A percentile compares a stretch with the other conserved stretches of the same genome.
Evolutionary conservation across 2,797 vertebrate species (phyloP).

Genomic region (Myripristis jacobus): DNA sequence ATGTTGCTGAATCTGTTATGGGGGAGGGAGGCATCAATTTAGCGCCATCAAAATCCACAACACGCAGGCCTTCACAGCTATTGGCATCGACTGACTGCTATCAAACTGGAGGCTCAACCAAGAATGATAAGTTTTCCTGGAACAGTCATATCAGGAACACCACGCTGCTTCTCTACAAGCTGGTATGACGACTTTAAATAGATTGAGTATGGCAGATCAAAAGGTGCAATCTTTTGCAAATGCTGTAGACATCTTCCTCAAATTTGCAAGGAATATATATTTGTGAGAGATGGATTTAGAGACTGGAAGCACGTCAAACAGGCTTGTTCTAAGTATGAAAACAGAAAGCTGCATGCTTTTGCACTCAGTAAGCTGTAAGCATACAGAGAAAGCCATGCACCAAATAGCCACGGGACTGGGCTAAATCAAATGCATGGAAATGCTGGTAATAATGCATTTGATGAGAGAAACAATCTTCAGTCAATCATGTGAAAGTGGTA

Average conservation of each 20-base stretch:
- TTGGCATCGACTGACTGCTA: neutral
- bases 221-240: constrained; percentile 3
- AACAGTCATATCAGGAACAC: neutral
- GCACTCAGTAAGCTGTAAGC: neutral
- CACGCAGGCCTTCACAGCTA: neutral
- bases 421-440: constrained; percentile 17
- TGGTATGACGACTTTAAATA: neutral
- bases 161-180: neutral
- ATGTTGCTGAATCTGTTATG: neutral
- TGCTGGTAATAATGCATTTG: constrained; percentile 1
- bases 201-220: constrained; percentile 8
- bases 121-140: neutral
- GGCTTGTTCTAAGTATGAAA: constrained; percentile 2
- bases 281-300: constrained; percentile 13
- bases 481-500: constrained; percentile 24
- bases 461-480: constrained; percentile 3
- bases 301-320: constrained; percentile 11
- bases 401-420: neutral
- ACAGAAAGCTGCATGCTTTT: neutral
- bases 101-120: constrained; percentile 1
- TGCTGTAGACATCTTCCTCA: constrained; percentile 13
- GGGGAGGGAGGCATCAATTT: neutral
- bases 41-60: neutral
- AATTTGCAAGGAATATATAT: neutral
- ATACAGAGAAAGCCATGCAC: constrained; percentile 9